phyloP scores from a whole-genome alignment of 2,113 vertebrate species.

The Lethenteron camtschaticum region DNA sequence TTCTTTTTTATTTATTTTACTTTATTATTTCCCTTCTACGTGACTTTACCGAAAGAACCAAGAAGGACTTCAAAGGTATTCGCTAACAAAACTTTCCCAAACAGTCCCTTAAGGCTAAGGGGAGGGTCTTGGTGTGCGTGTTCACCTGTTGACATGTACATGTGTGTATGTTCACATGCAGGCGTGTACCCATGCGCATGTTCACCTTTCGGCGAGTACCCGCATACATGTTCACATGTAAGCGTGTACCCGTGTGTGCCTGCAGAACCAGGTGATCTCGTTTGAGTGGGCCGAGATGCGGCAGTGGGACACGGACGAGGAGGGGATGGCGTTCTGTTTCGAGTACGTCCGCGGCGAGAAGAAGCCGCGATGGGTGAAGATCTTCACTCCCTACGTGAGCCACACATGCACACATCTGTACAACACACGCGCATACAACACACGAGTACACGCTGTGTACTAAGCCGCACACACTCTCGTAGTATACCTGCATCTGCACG shows the following conservation, averaged over 20 bases:
- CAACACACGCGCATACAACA: no score
- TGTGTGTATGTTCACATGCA: not conserved
- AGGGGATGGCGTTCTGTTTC: constrained; percentile 93
- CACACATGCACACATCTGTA: no score
- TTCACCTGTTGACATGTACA: not conserved
- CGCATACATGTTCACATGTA: not conserved
- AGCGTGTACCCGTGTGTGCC: not conserved
- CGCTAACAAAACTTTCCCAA: not conserved
- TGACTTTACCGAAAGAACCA: no score
- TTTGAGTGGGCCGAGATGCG: constrained; percentile 95
- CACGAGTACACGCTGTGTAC: no score
- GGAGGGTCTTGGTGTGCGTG: not conserved
- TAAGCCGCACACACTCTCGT: no score
- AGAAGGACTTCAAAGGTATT: no score
- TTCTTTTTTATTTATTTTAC: no score
- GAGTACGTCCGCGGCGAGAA: constrained; percentile 74
- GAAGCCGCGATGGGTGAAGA: constrained; percentile 87
- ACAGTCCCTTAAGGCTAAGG: not conserved
- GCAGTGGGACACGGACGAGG: constrained; percentile 89
- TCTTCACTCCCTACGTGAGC: constrained; percentile 66
- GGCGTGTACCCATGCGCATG: not conserved
- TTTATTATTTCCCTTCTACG: no score
- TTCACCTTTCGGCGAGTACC: not conserved
- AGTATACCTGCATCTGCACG: no score
- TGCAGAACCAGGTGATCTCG: constrained; percentile 74